Conservation (phyloP, 2,113 vertebrate genomes). For the Leucoraja erinaceus region DNA sequence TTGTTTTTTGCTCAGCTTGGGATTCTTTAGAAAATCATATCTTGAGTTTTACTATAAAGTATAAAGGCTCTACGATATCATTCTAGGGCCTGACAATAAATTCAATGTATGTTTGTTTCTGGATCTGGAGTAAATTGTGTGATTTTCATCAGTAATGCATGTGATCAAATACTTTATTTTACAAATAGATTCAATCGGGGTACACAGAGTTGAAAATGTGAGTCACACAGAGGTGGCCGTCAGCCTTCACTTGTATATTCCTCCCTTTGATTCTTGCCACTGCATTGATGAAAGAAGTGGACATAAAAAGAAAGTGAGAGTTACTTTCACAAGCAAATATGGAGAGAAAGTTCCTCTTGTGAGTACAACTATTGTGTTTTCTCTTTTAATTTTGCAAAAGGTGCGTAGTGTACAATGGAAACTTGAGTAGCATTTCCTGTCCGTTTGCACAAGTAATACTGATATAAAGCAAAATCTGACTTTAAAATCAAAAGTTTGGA, state of each 20-base stretch:
- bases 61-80: background rate
- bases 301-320: slow-evolving; percentile 78
- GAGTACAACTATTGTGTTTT: slow-evolving; percentile 51
- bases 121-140: background rate
- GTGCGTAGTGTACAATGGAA: background rate
- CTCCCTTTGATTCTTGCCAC: slow-evolving; percentile 77
- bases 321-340: slow-evolving; percentile 92
- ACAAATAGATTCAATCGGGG: slow-evolving; percentile 75
- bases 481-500: background rate
- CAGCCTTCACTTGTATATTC: slow-evolving; percentile 92
- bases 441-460: background rate
- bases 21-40: background rate
- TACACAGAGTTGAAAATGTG: slow-evolving; percentile 90
- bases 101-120: background rate
- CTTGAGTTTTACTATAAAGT: background rate
- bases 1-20: background rate
- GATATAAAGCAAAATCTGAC: background rate
- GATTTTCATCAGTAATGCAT: too few relatives aligned
- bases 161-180: background rate
- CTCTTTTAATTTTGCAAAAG: background rate
- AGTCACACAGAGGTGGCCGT: slow-evolving; percentile 86
- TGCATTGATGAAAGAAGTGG: slow-evolving; percentile 94
- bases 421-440: background rate
- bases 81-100: background rate
- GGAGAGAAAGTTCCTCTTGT: slow-evolving; percentile 77